Percentiles rank a stretch among this genome's conserved stretches.
Conservation (phyloP, 2,888 invertebrate genomes). For the Tipula helvola region DNA sequence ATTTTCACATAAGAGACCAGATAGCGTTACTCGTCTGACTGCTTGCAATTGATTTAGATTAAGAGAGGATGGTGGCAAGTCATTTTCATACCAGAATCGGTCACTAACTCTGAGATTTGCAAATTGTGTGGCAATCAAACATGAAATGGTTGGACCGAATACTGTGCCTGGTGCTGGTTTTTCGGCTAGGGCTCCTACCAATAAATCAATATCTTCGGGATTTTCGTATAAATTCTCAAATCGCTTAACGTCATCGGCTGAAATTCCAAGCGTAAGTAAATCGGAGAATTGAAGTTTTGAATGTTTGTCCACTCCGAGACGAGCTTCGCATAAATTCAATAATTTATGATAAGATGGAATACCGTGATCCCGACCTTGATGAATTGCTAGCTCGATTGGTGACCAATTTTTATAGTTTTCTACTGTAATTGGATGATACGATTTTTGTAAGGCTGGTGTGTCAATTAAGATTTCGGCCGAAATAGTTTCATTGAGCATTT, state of each 20-base stretch:
- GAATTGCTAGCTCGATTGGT: slow-evolving; percentile 43
- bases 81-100: slow-evolving; percentile 93
- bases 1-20: slow-evolving; percentile 67
- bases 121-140: slow-evolving; percentile 73
- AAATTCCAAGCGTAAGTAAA: slow-evolving; percentile 43
- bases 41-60: slow-evolving; percentile 64
- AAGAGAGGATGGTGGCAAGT: slow-evolving; percentile 77
- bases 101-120: slow-evolving; percentile 71
- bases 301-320: slow-evolving; percentile 27
- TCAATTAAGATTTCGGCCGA: slow-evolving; percentile 49
- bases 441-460: slow-evolving; percentile 44
- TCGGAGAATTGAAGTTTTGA: slow-evolving; percentile 39
- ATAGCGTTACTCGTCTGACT: slow-evolving; percentile 64
- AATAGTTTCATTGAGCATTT: slow-evolving; percentile 49
- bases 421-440: slow-evolving; percentile 27
- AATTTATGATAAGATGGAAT: slow-evolving; percentile 60
- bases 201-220: slow-evolving; percentile 69
- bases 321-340: slow-evolving; percentile 50
- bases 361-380: slow-evolving; percentile 67
- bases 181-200: slow-evolving; percentile 75
- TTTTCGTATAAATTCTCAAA: slow-evolving; percentile 48
- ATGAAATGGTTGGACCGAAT: slow-evolving; percentile 81
- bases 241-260: slow-evolving; percentile 45
- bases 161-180: slow-evolving; percentile 64
- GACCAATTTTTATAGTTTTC: slow-evolving; percentile 40